phyloP scores from a whole-genome alignment of 2,888 invertebrate species.

The Apodemia zela region DNA sequence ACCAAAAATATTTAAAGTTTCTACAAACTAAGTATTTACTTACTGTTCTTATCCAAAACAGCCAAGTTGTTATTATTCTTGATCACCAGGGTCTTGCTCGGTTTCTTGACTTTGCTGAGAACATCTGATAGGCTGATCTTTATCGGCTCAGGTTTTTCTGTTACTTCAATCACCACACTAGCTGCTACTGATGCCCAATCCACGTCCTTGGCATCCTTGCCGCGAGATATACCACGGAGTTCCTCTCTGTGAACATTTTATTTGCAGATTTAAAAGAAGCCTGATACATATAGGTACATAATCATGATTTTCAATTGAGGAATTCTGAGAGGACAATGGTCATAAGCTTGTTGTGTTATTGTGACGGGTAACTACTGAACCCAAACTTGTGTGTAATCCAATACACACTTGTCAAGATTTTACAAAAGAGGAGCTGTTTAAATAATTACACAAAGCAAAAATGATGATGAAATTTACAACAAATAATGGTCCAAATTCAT shows the following conservation, averaged over 20 bases:
- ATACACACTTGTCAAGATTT: no score
- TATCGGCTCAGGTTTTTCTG: constrained; percentile 87
- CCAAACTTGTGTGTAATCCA: no score
- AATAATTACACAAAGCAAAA: no score
- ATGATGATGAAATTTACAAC: no score
- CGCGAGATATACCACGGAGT: constrained; percentile 90
- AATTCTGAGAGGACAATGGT: no score
- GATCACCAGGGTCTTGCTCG: constrained; percentile 79
- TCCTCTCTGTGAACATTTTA: constrained; percentile 83
- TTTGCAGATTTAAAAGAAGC: neutral
- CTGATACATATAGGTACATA: no score
- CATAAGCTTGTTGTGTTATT: no score
- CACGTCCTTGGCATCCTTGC: constrained; percentile 90
- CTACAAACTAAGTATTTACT: constrained; percentile 42
- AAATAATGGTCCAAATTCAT: neutral
- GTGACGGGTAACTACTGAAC: no score
- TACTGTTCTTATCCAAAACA: constrained; percentile 82
- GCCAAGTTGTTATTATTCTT: constrained; percentile 68
- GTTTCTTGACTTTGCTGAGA: constrained; percentile 84
- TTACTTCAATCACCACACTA: constrained; percentile 75
- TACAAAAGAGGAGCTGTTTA: no score
- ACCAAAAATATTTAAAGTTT: no score
- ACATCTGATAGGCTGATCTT: constrained; percentile 89
- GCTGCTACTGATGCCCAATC: constrained; percentile 91
- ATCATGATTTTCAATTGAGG: no score